Evolutionary conservation across 1,140 invertebrate genomes (phyloP).

Genomic region (Trichonephila clavata): DNA sequence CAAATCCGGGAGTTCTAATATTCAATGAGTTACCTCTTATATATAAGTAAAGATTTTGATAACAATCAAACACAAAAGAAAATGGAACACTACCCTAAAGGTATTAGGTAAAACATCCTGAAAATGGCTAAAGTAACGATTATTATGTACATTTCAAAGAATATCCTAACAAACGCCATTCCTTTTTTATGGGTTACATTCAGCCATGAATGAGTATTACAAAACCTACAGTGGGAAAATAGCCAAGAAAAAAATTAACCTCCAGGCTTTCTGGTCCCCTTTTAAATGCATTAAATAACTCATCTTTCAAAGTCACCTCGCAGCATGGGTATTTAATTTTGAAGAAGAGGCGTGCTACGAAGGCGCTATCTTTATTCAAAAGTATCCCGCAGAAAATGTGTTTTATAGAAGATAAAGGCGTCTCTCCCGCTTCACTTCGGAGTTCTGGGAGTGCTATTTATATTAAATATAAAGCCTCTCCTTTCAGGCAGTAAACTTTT

Average conservation of each 20-base stretch:
- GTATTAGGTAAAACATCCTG: neutral
- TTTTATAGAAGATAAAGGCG: conserved; percentile 53
- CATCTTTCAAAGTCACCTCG: conserved; percentile 39
- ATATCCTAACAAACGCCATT: neutral
- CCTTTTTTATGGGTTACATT: neutral
- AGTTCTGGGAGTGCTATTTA: neutral
- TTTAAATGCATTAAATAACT: conserved; percentile 31
- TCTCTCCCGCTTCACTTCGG: neutral
- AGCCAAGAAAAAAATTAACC: conserved; percentile 16
- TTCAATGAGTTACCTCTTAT: too few species aligned
- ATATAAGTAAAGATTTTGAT: too few species aligned
- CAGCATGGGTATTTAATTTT: conserved; percentile 41
- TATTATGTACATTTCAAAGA: neutral
- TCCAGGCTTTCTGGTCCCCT: neutral
- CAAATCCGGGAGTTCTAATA: too few species aligned
- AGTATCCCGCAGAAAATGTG: conserved; percentile 44
- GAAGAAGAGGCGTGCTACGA: neutral
- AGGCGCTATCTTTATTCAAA: conserved; percentile 39
- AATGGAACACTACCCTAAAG: neutral
- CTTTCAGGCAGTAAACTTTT: neutral
- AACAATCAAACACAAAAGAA: neutral
- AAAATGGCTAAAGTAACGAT: neutral
- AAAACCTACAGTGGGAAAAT: neutral
- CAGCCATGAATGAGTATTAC: neutral
- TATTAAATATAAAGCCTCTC: conserved; percentile 48